Evolutionary conservation across 2,113 vertebrate genomes (phyloP), one percentile per base, ranked within the genome.

Genomic region (human (Homo sapiens)): DNA sequence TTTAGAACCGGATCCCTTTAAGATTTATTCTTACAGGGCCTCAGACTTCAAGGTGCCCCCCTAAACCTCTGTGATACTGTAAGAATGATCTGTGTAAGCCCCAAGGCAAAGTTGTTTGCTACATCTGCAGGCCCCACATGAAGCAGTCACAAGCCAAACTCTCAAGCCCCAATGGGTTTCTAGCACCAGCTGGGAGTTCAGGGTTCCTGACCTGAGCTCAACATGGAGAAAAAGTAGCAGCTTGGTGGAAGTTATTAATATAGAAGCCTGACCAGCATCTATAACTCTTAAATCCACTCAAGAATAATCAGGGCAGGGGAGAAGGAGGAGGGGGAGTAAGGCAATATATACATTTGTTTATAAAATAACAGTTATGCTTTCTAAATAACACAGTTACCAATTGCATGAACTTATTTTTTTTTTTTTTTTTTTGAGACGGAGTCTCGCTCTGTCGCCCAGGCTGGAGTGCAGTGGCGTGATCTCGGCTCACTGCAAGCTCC

Each of bases 11-110:
- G 81, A 87, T 59, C 25, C 22, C 35, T 6, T 68, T 40, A 66
- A 73, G 48, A 87, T 92, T 92, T 88, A 92, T 88, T 81, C 87
- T 96, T 68, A 94, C 48, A 87, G 35, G 25, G 70, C 32, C 48
- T 75, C 57, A 68, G 76, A 68, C 48, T 83, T 94, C 22, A 83
- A n/a, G 40, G 8, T 43, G 75, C 38, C 78, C 30, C 23, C 16
- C 18, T 68, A 43, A 35, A 78, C 1, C 7, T 70, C 70, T 43
- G 43, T 9, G 20, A 68, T 57, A 14, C 55, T n/a, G 40, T 80
- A 87, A 85, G 52, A 82, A 76, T 68, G 40, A 52, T 57, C 78
- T n/a, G 43, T 20, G 50, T 1, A 32, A 84, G 45, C 17, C n/a
- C 13, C 13, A 76, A 32, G 27, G 68, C 13, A 84, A 89, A 96